Base-by-base conservation (phyloP, 2,113 vertebrate species). In the Plecotus auritus region DNA sequence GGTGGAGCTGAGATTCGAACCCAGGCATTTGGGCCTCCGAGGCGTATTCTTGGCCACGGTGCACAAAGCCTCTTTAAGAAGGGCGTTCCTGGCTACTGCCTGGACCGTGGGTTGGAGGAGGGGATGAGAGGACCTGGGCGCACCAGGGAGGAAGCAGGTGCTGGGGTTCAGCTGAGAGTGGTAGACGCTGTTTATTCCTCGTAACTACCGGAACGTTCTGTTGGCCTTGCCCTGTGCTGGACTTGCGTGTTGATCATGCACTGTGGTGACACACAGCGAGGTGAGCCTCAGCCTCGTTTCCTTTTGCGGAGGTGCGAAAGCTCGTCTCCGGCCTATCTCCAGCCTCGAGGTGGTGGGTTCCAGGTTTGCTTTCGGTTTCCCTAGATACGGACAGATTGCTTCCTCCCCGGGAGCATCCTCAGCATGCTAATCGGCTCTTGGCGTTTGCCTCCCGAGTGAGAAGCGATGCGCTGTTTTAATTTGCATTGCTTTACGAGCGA, bases 201-300 rank as follows among this genome's bases (percentile, higher is more conserved):
- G 7, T 9, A 18, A 11, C 45, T 1, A 8, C 4, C 9, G 0
- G 85, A 28, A 42, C 5, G 0, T 72, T 85, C 67, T 83, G 4
- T 61, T 32, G 49, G 17, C 70, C 45, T 67, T 56, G 66, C 77
- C 66, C n/a, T 22, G 12, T n/a, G 4, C 22, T 59, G 72, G 85
- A 61, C 51, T 66, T 54, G 18, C 0, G 1, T 42, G 74, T 78
- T 74, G 73, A 10, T 47, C 80, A 47, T 59, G 18, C 28, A 9
- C 45, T 45, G 70, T 12, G 10, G 1, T 64, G 64, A 51, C 18
- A 85, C 12, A 82, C 16, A 67, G 6, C 9, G 4, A 66, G 83
- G 47, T 73, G 90, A 61, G 45, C 64, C 4, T 10, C 11, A 26
- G 49, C 8, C 66, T 67, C 28, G 0, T 59, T 20, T 54, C 37